phyloP scores from a whole-genome alignment of 2,797 vertebrate species.

The Denticeps clupeoides region DNA sequence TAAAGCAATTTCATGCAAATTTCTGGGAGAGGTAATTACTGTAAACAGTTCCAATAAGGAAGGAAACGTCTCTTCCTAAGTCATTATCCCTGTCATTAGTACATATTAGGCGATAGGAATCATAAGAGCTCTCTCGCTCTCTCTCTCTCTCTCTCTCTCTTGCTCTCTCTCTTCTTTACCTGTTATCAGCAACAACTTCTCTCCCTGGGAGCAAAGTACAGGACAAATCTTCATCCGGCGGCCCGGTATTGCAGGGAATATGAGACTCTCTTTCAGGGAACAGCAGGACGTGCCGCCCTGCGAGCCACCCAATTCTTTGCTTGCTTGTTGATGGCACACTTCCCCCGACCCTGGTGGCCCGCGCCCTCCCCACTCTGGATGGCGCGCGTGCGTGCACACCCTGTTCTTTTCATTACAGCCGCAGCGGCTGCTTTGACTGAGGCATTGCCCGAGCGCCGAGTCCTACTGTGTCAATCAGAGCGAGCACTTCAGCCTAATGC shows the following conservation, averaged over 20 bases:
- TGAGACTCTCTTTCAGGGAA: background rate
- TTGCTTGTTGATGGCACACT: constrained; percentile 20
- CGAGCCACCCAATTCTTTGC: constrained; percentile 21
- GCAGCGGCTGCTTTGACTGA: constrained; percentile 8
- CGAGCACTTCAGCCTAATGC: constrained; percentile 19
- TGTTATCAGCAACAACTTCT: too few species aligned
- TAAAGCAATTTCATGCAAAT: constrained; percentile 10
- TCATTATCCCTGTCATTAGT: background rate
- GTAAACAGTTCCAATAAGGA: background rate
- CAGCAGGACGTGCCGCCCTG: constrained; percentile 5
- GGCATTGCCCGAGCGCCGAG: constrained; percentile 11
- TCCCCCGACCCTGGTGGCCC: background rate
- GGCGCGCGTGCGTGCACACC: constrained; percentile 25
- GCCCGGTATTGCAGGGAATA: background rate
- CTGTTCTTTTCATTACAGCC: constrained; percentile 27
- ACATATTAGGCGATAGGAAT: constrained; percentile 5
- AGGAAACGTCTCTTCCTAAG: background rate
- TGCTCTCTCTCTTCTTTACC: too few species aligned
- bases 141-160: too few species aligned
- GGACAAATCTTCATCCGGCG: background rate
- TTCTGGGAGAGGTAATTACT: constrained; percentile 2
- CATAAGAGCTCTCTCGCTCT: background rate
- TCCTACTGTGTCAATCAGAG: constrained; percentile 31
- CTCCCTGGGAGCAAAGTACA: background rate
- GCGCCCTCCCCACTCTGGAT: constrained; percentile 8